Evolutionary conservation across 2,888 invertebrate species (phyloP), one percentile per base, ranked within the genome.

Genomic region (Drosophila neonasuta): DNA sequence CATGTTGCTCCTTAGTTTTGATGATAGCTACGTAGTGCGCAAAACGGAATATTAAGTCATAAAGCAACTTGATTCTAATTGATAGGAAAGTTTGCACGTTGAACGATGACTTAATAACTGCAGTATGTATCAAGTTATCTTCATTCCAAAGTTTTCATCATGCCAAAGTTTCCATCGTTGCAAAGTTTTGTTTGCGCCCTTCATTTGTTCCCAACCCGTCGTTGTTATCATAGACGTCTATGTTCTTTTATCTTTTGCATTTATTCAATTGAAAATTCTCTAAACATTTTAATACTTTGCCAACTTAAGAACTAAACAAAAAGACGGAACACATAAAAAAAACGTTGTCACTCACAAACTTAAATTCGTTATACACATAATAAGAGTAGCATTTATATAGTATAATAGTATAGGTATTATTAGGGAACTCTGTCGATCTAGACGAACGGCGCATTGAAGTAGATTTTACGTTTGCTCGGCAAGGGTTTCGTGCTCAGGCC

Each of bases 401-500:
- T 49, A 32, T 54, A 55, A 24, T 24, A 24, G 24, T 24, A 24
- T 6, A 24, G 24, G 55, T 63, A 61, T 62, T 54, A 39, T 36
- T 36, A 6, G 5, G 36, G n/a, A 36, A 36, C 36, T 55, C 36
- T 55, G 54, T 45, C 42, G 20, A 51, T 42, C 88, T 80, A 91
- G 68, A 91, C 90, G 78, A 90, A 91, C 34, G 91, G 91, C 48
- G 90, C 91, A 32, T 90, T 88, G 67, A 90, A 91, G 69, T 90
- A 91, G 63, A 90, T 89, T 74, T 90, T 90, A 5, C 90, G 84
- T 77, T 90, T 90, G 63, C 88, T 84, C 39, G 90, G 90, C 80
- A 90, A 81, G 34, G 91, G 90, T 71, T 91, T 91, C 36, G 88
- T 88, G 68, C 88, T 89, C 59, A 90, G 62, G 4, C 89, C 90